Percentiles rank a stretch among this genome's conserved stretches.
Evolutionary conservation across 1,140 invertebrate genomes (phyloP).

Genomic region (Tetraneura akinire): DNA sequence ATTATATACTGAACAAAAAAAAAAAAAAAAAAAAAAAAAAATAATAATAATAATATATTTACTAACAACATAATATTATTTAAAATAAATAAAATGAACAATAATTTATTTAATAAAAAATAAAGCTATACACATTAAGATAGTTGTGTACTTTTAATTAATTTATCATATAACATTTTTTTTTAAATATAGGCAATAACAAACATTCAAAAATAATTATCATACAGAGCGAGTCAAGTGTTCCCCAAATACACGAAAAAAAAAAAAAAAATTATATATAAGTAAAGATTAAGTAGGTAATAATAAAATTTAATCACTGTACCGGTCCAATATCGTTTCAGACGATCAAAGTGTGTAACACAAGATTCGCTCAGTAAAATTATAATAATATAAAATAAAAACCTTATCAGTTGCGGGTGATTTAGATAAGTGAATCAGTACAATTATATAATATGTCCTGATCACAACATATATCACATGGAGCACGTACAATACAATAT

Average conservation of each 20-base stretch:
- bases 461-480: constrained; percentile 29
- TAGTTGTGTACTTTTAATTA: constrained; percentile 37
- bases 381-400: too few species aligned
- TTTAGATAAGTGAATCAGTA: constrained; percentile 7
- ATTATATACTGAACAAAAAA: not conserved
- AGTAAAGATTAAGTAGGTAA: not conserved
- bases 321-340: constrained; percentile 22
- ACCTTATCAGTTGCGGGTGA: constrained; percentile 28
- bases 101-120: constrained; percentile 46
- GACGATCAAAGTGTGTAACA: constrained; percentile 15
- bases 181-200: constrained; percentile 39
- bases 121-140: constrained; percentile 38
- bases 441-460: constrained; percentile 1
- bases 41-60: constrained; percentile 29
- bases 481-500: constrained; percentile 16
- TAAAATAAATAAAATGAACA: constrained; percentile 41
- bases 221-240: constrained; percentile 21
- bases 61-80: constrained; percentile 42
- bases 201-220: constrained; percentile 39
- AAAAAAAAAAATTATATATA: not conserved
- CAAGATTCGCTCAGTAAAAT: constrained; percentile 28
- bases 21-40: not conserved
- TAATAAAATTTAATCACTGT: constrained; percentile 20
- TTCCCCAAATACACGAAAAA: not conserved
- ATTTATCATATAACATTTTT: constrained; percentile 36